phyloP scores from a whole-genome alignment of 2,113 vertebrate species.

The Platichthys flesus region DNA sequence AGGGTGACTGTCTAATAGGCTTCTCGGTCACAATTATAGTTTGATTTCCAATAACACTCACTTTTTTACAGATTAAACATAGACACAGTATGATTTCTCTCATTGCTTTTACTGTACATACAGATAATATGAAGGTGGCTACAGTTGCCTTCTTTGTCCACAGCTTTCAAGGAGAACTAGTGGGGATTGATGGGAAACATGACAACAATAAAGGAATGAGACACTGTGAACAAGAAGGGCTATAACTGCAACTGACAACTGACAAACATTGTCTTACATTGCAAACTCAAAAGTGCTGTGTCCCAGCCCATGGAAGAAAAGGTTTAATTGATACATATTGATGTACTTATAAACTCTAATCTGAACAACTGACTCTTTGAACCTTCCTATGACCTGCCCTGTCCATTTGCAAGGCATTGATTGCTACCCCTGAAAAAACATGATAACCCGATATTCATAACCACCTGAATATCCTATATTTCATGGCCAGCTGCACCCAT shows the following conservation, averaged over 20 bases:
- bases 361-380: no score
- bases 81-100: not conserved
- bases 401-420: not conserved
- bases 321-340: not conserved
- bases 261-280: no score
- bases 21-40: not conserved
- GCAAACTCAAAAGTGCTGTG: not conserved
- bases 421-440: constrained; percentile 17
- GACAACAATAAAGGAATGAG: no score
- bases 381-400: no score
- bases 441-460: constrained; percentile 6
- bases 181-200: no score
- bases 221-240: no score
- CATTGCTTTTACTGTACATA: no score
- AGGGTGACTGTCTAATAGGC: not conserved
- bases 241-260: no score
- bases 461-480: constrained; percentile 1
- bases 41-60: not conserved
- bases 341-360: not conserved
- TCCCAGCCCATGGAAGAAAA: no score
- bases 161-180: no score
- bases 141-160: constrained; percentile 5
- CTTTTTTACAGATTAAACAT: not conserved
- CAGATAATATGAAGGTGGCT: no score
- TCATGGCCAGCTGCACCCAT: constrained; percentile 35